phyloP scores from a whole-genome alignment of 64 coral and sea anemone species.

The Montipora capricornis region DNA sequence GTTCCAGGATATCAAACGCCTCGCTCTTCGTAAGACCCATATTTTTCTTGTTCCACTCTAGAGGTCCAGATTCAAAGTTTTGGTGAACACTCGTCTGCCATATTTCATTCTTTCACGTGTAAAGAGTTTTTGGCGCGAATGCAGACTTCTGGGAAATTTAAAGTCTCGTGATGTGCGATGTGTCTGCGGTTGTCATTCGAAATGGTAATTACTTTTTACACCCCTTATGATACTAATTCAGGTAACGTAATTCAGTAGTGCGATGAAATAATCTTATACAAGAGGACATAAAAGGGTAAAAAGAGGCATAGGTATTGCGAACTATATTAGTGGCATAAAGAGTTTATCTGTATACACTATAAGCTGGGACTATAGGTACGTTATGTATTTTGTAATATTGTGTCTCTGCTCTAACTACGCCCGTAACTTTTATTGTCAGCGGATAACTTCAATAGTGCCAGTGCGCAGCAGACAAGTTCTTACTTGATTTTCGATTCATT shows the following conservation, averaged over 20 bases:
- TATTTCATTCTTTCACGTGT: slow-evolving; percentile 91
- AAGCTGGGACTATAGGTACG: too few species aligned
- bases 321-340: too few species aligned
- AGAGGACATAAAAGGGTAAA: too few species aligned
- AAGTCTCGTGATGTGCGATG: slow-evolving; percentile 65
- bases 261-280: too few species aligned
- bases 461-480: neutral
- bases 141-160: slow-evolving; percentile 91
- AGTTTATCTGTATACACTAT: too few species aligned
- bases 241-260: too few species aligned
- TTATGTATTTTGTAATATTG: too few species aligned
- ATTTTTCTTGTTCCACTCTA: neutral
- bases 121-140: slow-evolving; percentile 74
- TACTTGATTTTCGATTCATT: too few species aligned
- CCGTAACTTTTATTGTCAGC: too few species aligned
- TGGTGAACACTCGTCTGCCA: slow-evolving; percentile 63
- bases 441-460: slow-evolving; percentile 4
- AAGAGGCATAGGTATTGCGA: too few species aligned
- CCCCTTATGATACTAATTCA: too few species aligned
- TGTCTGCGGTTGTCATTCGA: neutral
- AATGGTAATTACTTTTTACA: neutral
- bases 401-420: too few species aligned
- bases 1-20: slow-evolving; percentile 82
- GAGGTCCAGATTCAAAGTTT: slow-evolving; percentile 12
- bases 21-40: slow-evolving; percentile 91